Base-by-base conservation (phyloP, 2,888 invertebrate genomes). In the Lasioglossum pauxillum region DNA sequence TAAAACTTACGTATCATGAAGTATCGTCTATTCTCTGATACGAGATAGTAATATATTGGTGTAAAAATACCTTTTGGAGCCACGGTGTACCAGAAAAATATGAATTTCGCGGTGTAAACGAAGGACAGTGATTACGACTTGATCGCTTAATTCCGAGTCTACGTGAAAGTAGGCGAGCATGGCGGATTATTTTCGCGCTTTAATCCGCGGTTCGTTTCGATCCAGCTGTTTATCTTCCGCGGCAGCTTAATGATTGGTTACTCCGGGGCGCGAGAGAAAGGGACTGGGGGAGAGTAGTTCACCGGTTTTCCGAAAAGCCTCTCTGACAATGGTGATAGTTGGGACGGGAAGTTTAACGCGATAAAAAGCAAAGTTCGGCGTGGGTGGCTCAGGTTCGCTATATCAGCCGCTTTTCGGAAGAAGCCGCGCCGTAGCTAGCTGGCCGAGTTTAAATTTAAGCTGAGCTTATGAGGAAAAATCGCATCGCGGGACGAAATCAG, bases 391-490 rank as follows among this genome's bases (percentile, higher is more conserved):
- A 57, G 72, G 73, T 67, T 53, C 57, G 80, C 85, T 75, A 78
- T 75, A 78, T 84, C 83, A 83, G 78, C 74, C 80, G 49, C 75
- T 74, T 72, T 71, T 71, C 12, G 41, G 78, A 75, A 83, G 82
- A 82, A 83, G 73, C 79, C 71, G 41, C 60, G 69, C 19, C n/a
- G 60, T 44, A 83, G 73, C 79, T 31, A 41, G 69, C 27, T 46
- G 84, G 77, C 64, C 69, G 80, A 80, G 86, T 78, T 86, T 80
- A 87, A 86, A 87, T 87, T 86, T 80, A 86, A 87, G 80, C 87
- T 78, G 80, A 53, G 87, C 86, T 76, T 78, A 78, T 44, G 77
- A 87, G 86, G 76, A 71, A 67, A 78, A 84, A 79, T 81, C 79
- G 85, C 82, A 16, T 31, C 77, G 60, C 78, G 57, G 64, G 38